Evolutionary conservation across 2,113 vertebrate genomes (phyloP).

Genomic region (Conger conger): DNA sequence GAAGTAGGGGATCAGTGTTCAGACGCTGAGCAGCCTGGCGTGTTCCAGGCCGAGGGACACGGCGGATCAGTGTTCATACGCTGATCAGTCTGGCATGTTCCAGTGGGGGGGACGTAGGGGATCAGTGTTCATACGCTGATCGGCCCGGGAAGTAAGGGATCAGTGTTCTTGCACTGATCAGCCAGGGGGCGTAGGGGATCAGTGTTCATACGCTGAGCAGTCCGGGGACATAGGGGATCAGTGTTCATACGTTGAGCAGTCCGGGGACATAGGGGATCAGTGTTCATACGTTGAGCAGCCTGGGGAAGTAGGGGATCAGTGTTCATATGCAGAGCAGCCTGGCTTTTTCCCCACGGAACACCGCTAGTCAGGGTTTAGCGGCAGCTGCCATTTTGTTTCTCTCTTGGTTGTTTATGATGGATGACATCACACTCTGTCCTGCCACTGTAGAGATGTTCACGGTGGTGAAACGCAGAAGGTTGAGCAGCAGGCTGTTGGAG

Average conservation of each 20-base stretch:
- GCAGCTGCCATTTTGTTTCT: background rate
- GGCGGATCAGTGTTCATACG: background rate
- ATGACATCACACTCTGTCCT: background rate
- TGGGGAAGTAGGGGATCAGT: conserved; percentile 37
- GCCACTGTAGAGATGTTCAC: background rate
- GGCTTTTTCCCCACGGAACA: background rate
- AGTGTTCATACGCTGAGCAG: background rate
- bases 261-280: conserved; percentile 24
- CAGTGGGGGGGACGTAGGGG: conserved; percentile 30
- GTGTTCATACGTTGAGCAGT: background rate
- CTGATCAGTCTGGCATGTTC: too few species aligned
- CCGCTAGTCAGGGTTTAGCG: background rate
- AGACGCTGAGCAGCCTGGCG: too few species aligned
- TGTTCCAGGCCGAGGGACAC: conserved; percentile 34
- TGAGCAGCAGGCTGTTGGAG: background rate
- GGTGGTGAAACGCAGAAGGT: background rate
- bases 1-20: conserved; percentile 31
- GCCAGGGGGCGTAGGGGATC: conserved; percentile 27
- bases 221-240: conserved; percentile 25
- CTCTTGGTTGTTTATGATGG: background rate
- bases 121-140: too few species aligned
- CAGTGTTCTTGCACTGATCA: background rate
- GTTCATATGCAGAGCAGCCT: background rate
- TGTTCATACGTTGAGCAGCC: background rate
- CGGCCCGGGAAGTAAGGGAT: conserved; percentile 28